These are phyloP conservation scores for Clarias laeviceps DNA, from an alignment of 2,797 vertebrate species.

Conservation along the genomic window DNA sequence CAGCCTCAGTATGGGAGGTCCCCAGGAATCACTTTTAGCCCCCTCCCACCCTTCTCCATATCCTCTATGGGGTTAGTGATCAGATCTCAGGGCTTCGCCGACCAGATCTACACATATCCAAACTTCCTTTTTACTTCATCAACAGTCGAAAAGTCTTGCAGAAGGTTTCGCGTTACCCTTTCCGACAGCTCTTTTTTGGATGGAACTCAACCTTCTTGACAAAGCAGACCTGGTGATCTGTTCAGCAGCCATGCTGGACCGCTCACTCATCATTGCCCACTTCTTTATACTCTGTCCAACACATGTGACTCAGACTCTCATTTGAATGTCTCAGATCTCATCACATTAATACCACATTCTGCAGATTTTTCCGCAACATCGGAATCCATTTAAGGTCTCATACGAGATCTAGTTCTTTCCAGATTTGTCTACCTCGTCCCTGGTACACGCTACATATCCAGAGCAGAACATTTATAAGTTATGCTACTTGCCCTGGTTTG, in stretches of 20 bases:
- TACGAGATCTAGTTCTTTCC: neutral
- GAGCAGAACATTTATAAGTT: neutral
- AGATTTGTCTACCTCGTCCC: neutral
- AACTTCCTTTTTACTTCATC: constrained; percentile 3
- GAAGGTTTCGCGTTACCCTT: neutral
- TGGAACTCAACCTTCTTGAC: neutral
- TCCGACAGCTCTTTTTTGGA: neutral
- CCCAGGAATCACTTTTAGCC: neutral
- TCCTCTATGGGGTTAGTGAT: neutral
- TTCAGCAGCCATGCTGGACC: neutral
- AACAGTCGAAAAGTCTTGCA: neutral
- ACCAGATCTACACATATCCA: neutral
- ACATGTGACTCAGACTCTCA: neutral
- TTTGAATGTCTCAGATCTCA: neutral
- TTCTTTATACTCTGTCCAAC: neutral
- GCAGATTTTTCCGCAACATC: neutral
- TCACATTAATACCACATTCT: constrained; percentile 1
- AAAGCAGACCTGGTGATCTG: neutral
- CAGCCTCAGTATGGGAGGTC: neutral
- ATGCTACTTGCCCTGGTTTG: neutral
- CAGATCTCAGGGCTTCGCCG: constrained; percentile 11
- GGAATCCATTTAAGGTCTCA: neutral
- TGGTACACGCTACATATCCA: neutral
- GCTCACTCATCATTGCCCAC: neutral
- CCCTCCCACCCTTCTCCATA: neutral